Conservation (phyloP, 2,113 vertebrate species). For the Takifugu flavidus region DNA sequence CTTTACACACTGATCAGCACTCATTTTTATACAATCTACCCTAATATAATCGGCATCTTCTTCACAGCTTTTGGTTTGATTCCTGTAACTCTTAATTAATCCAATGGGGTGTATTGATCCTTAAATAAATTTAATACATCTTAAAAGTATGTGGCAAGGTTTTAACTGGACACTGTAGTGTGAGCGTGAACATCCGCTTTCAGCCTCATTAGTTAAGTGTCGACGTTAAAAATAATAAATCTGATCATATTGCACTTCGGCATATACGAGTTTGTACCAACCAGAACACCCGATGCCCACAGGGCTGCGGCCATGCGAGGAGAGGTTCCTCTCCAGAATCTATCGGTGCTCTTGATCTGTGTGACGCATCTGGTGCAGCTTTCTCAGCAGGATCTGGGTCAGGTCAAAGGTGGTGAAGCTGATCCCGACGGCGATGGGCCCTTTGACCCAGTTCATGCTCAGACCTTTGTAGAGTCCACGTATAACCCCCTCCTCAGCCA, state of each 20-base stretch:
- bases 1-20: too few relatives aligned
- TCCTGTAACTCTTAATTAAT: conserved; percentile 6
- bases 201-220: conserved; percentile 2
- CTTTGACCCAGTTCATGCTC: conserved; percentile 99
- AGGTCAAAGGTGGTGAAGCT: conserved; percentile 99
- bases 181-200: conserved; percentile 1
- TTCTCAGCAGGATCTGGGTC: conserved; percentile 87
- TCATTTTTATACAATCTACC: too few relatives aligned
- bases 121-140: conserved; percentile 19
- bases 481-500: conserved; percentile 84
- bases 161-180: neutral
- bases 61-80: too few relatives aligned
- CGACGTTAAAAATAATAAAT: conserved; percentile 5
- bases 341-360: conserved; percentile 48
- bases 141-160: conserved; percentile 8
- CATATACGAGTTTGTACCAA: conserved; percentile 20
- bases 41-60: too few relatives aligned
- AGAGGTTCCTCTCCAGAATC: too few relatives aligned
- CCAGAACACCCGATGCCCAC: conserved; percentile 6
- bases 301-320: neutral
- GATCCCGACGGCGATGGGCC: conserved; percentile 93
- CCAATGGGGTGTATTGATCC: conserved; percentile 5
- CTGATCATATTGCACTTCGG: conserved; percentile 61
- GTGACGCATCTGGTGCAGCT: conserved; percentile 73
- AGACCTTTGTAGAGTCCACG: conserved; percentile 94